Percentiles rank a stretch among this genome's conserved stretches.
Evolutionary conservation across 2,888 invertebrate species (phyloP).

Genomic region (Synanthedon vespiformis): DNA sequence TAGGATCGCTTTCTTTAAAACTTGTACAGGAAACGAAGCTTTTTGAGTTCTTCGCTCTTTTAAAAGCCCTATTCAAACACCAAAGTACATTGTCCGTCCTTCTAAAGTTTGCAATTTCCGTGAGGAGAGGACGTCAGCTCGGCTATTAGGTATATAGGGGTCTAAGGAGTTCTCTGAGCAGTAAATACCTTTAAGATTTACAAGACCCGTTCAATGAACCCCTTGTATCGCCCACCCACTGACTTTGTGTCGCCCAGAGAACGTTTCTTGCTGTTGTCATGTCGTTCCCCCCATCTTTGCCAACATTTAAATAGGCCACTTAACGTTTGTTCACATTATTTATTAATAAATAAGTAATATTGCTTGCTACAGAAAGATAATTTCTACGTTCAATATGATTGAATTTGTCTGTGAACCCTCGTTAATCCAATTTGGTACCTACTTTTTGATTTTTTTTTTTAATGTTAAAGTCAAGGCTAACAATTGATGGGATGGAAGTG

Average conservation of each 20-base stretch:
- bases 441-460: too few species aligned
- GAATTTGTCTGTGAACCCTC: too few species aligned
- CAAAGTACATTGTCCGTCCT: constrained; percentile 29
- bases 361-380: too few species aligned
- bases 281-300: constrained; percentile 17
- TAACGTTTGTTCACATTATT: too few species aligned
- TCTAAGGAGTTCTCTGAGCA: constrained; percentile 27
- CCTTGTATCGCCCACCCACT: constrained; percentile 46
- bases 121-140: constrained; percentile 12
- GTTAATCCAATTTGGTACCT: too few species aligned
- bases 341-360: too few species aligned
- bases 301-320: too few species aligned
- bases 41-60: constrained; percentile 31
- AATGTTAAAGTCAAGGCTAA: too few species aligned
- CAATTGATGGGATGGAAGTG: too few species aligned
- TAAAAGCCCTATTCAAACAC: constrained; percentile 29
- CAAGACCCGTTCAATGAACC: constrained; percentile 61
- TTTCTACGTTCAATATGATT: too few species aligned
- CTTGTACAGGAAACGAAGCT: constrained; percentile 24
- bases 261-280: constrained; percentile 41
- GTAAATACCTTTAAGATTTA: constrained; percentile 47
- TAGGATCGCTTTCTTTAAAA: constrained; percentile 19
- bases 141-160: constrained; percentile 15
- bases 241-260: constrained; percentile 46
- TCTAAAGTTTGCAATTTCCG: constrained; percentile 23